Base-by-base conservation (phyloP, 2,888 invertebrate species). In the Eulithis testata region DNA sequence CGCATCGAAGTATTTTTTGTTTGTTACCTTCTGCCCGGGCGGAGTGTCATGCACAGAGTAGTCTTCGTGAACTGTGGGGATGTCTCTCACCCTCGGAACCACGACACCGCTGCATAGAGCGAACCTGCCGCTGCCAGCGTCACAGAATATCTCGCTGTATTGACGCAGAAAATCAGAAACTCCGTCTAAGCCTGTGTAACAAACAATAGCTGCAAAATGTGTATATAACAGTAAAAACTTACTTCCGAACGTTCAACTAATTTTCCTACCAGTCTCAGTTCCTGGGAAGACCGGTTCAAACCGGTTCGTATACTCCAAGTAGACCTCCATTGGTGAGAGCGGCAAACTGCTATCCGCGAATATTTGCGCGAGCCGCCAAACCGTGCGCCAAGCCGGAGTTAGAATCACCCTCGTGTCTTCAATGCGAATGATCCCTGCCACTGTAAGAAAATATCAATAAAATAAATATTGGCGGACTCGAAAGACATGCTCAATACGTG, bases 21-120 rank as follows among this genome's bases (percentile, higher is more conserved):
- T 5, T 7, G 8, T 43, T 75, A 91, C 93, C 90, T 93, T 93
- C 74, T 93, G 93, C 52, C 93, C 93, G 21, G 93, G 93, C 50
- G 93, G 93, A 1, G 93, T 93, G 72, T 91, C 93, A 73, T 89
- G 84, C 49, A 90, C 73, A 21, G 91, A 89, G 81, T 91, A 90
- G 77, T 93, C 93, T 60, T 86, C 86, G 56, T 69, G 72, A 12
- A 73, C 31, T 49, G 69, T 73, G 4, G 51, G 69, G 21, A 52
- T 65, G 69, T 81, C 83, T 9, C 83, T 76, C 11, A 72, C 66
- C 50, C 81, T 81, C 43, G 89, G 84, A 65, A 85, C 75, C 2
- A 66, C 63, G 45, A 90, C 83, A 21, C 89, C 91, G 9, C 69
- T 68, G 71, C 79, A 69, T 67, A 91, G 74, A 36, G 78, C 9